These are phyloP conservation scores for Astropecten irregularis DNA, from an alignment of 53 echinoderm and acorn worm species.

Conservation along the genomic window DNA sequence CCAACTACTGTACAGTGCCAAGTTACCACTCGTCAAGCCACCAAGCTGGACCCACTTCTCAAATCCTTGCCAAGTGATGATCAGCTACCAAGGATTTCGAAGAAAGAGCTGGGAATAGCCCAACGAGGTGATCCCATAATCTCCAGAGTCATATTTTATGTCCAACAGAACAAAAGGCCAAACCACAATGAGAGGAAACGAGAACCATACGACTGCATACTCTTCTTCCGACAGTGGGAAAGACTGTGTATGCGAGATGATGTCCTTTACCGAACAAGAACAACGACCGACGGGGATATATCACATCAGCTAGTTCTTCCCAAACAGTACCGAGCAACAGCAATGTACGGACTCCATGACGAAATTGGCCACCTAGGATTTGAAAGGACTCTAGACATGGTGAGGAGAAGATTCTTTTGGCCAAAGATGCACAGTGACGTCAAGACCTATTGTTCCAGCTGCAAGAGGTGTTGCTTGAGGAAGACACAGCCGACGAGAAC, in stretches of 20 bases:
- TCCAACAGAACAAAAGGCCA: background rate
- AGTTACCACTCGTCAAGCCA: background rate
- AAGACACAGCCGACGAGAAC: slow-evolving; percentile 23
- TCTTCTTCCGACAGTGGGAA: slow-evolving; percentile 28
- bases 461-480: slow-evolving; percentile 42
- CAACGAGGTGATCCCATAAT: slow-evolving; percentile 17
- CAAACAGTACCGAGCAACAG: background rate
- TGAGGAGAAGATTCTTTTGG: slow-evolving; percentile 66
- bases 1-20: background rate
- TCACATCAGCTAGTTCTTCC: slow-evolving; percentile 43
- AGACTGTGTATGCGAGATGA: background rate
- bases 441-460: background rate
- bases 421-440: slow-evolving; percentile 52
- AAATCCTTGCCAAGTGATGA: background rate
- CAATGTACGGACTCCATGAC: slow-evolving; percentile 52
- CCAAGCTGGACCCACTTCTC: background rate
- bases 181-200: background rate
- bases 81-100: background rate
- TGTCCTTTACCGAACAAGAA: background rate
- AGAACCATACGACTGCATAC: background rate
- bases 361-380: slow-evolving; percentile 62
- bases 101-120: background rate
- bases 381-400: slow-evolving; percentile 57
- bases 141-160: background rate
- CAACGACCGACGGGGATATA: too few relatives aligned